A percentile compares a stretch with the other conserved stretches of the same genome.
Conservation (phyloP, 1,140 invertebrate genomes). For the Hermatobates lingyangjiaoensis region DNA sequence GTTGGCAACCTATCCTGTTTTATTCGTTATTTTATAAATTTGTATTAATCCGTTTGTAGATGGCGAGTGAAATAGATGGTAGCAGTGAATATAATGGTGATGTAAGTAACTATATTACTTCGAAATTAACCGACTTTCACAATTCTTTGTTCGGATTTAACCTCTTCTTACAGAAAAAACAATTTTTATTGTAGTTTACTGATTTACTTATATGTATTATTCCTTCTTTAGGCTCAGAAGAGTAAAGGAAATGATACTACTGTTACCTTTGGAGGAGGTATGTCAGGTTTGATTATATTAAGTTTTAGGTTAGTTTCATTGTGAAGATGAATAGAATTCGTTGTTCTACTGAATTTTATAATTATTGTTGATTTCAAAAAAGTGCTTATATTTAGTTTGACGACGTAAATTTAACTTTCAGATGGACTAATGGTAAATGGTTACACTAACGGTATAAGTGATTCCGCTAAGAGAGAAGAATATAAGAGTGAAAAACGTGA, state of each 20-base stretch:
- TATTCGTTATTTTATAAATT: constrained; percentile 1
- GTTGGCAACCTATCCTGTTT: not conserved
- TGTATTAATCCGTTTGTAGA: not conserved
- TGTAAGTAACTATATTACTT: not conserved
- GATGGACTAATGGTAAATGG: constrained; percentile 4
- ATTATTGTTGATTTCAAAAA: not conserved
- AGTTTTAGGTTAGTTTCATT: not conserved
- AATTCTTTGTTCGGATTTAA: not conserved
- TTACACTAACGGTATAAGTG: constrained; percentile 5
- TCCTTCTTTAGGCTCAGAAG: constrained; percentile 1
- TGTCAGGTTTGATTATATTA: not conserved
- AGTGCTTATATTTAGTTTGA: not conserved
- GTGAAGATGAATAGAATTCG: not conserved
- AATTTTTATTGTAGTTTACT: not conserved
- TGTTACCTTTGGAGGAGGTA: constrained; percentile 8
- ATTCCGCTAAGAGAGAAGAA: constrained; percentile 15
- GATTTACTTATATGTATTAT: not conserved
- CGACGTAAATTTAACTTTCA: not conserved
- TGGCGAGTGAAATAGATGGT: not conserved
- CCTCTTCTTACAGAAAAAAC: not conserved
- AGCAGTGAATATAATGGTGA: not conserved
- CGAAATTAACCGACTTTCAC: not conserved
- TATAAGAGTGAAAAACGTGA: not conserved
- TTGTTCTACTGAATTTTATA: not conserved
- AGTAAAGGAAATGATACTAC: not conserved